Evolutionary conservation across 2,797 vertebrate genomes (phyloP), one percentile per base, ranked within the genome.

Genomic region (Ataeniobius toweri): DNA sequence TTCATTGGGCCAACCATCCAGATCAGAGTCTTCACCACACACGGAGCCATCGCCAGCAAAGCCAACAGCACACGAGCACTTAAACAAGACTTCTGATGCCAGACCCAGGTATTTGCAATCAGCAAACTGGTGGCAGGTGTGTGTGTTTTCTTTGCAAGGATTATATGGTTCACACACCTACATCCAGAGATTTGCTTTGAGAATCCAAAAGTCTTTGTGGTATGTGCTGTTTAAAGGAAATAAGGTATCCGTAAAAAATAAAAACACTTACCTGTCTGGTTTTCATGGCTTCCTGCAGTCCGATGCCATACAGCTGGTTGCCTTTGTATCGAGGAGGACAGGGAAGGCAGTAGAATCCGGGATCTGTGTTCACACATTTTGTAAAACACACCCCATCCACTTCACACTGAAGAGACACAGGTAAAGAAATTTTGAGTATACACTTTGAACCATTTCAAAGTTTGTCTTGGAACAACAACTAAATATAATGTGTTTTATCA

Each of bases 1-100:
- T 73, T 94, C 92, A 89, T 99, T 98, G 80, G 98, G 98, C 98
- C 98, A 99, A 53, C 98, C 98, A 20, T 99, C 98, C 94, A 99
- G 94, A 92, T 99, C 98, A 0, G 97, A 97, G 92, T 99, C 98
- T 78, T 99, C 98, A 0, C 96, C 97, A 16, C 98, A 99, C 82
- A 99, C 89, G 79, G 91, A 94, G 68, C 98, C 98, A 18, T 99
- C 98, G 0, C 98, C 98, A 0, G 98, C 98, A 2, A 98, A 99
- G 39, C 98, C 98, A 0, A 96, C 97, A 5, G 92, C 94, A 44
- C 98, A 99, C 84, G 96, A 92, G 14, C 98, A 99, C 89, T 96
- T 98, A 94, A 95, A 99, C 95, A 98, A 95, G 61, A 96, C 96
- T 74, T 99, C 97, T 1, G 96, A 99, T 48, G 97, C 96, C 85